Percentiles rank a stretch among this genome's conserved stretches.
Conservation (phyloP, 2,888 invertebrate species). For the Ctenicera cuprea region DNA sequence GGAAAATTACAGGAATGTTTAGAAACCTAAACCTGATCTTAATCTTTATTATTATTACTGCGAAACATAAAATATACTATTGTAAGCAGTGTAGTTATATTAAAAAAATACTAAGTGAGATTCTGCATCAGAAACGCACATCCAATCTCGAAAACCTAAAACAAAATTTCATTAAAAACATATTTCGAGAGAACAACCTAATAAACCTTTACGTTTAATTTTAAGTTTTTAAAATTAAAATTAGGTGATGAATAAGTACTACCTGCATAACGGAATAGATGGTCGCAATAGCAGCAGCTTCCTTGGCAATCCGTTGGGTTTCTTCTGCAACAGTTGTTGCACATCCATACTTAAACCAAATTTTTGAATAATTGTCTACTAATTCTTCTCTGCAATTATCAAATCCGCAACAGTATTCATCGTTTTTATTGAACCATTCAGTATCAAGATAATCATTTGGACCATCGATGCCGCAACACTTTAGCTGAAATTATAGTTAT, state of each 20-base stretch:
- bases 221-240: too few relatives aligned
- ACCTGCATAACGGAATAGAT: conserved; percentile 44
- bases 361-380: conserved; percentile 16
- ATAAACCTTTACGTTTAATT: too few relatives aligned
- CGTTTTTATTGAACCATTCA: conserved; percentile 11
- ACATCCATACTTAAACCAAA: conserved; percentile 45
- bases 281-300: conserved; percentile 49
- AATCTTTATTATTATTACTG: too few relatives aligned
- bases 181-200: background rate
- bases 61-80: too few relatives aligned
- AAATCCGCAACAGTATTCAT: conserved; percentile 41
- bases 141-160: background rate
- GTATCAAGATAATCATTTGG: conserved; percentile 50
- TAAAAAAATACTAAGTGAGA: background rate
- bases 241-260: too few relatives aligned
- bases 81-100: too few relatives aligned
- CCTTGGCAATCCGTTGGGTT: conserved; percentile 42
- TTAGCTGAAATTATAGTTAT: conserved; percentile 51
- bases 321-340: conserved; percentile 29
- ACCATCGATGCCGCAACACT: conserved; percentile 56
- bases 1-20: too few relatives aligned
- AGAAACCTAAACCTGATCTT: too few relatives aligned
- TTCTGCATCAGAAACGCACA: background rate
- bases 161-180: background rate
- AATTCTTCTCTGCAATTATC: conserved; percentile 44